Conservation (phyloP, 2,888 invertebrate species). For the Pyrgus malvae region DNA sequence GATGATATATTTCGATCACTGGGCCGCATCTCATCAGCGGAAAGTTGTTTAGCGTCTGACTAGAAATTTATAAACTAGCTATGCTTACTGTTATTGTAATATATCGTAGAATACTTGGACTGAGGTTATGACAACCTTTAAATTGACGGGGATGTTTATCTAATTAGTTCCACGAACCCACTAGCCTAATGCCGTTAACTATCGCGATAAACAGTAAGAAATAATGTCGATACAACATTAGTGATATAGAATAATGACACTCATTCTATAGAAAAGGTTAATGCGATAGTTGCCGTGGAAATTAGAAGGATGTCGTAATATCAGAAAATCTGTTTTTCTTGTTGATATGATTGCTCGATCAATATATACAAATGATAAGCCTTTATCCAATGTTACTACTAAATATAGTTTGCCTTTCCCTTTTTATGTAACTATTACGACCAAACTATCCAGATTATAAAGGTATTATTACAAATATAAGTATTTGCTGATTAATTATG, state of each 20-base stretch:
- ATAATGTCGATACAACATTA: too few relatives aligned
- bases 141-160: not conserved
- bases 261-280: too few relatives aligned
- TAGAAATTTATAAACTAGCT: constrained; percentile 61
- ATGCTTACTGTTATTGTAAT: constrained; percentile 56
- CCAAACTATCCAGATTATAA: not conserved
- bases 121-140: not conserved
- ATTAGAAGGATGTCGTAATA: not conserved
- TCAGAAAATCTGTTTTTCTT: not conserved
- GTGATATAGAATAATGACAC: too few relatives aligned
- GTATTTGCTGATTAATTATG: too few relatives aligned
- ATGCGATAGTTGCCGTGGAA: too few relatives aligned
- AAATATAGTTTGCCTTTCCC: not conserved
- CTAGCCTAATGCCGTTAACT: too few relatives aligned
- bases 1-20: constrained; percentile 77
- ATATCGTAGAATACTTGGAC: constrained; percentile 8
- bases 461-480: too few relatives aligned
- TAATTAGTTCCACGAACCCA: too few relatives aligned
- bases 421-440: not conserved
- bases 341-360: constrained; percentile 5
- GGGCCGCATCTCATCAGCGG: constrained; percentile 62
- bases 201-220: too few relatives aligned
- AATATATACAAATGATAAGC: not conserved
- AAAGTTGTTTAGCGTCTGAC: constrained; percentile 58
- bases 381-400: not conserved